Evolutionary conservation across 2,888 invertebrate genomes (phyloP).

Genomic region (Lycia hirtaria): DNA sequence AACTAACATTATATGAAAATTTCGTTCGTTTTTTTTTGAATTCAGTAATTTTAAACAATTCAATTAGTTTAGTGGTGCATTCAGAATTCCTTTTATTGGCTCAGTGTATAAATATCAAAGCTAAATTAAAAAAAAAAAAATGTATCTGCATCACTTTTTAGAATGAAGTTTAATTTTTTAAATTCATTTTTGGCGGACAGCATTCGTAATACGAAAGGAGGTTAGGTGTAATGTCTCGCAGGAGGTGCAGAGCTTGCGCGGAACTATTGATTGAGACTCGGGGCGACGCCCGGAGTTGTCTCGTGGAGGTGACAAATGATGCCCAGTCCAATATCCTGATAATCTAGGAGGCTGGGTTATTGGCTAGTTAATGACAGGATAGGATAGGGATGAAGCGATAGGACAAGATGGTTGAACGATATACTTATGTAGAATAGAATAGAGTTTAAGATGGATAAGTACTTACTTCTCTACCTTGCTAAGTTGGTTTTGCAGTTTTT

Average conservation of each 20-base stretch:
- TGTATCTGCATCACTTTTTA: too few species aligned
- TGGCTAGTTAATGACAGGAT: constrained; percentile 5
- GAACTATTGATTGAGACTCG: constrained; percentile 71
- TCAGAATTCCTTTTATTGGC: too few species aligned
- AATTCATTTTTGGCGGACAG: constrained; percentile 1
- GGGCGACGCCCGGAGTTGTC: constrained; percentile 61
- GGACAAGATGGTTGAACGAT: neutral
- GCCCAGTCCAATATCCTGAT: constrained; percentile 30
- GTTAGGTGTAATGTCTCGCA: constrained; percentile 47
- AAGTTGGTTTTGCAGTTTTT: too few species aligned
- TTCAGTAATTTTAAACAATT: too few species aligned
- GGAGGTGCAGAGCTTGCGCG: constrained; percentile 64
- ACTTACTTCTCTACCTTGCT: too few species aligned
- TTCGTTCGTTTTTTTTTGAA: too few species aligned
- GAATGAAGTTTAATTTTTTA: neutral
- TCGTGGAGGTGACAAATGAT: constrained; percentile 59
- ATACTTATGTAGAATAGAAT: neutral
- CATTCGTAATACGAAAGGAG: constrained; percentile 4
- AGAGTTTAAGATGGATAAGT: too few species aligned
- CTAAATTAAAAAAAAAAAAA: too few species aligned
- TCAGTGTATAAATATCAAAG: too few species aligned
- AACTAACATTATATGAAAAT: too few species aligned
- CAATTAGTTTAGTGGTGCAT: too few species aligned
- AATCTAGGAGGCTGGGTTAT: constrained; percentile 5
- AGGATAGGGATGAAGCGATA: neutral